Evolutionary conservation across 2,888 invertebrate species (phyloP), one percentile per base, ranked within the genome.

Genomic region (Acanthosepion lycidas): DNA sequence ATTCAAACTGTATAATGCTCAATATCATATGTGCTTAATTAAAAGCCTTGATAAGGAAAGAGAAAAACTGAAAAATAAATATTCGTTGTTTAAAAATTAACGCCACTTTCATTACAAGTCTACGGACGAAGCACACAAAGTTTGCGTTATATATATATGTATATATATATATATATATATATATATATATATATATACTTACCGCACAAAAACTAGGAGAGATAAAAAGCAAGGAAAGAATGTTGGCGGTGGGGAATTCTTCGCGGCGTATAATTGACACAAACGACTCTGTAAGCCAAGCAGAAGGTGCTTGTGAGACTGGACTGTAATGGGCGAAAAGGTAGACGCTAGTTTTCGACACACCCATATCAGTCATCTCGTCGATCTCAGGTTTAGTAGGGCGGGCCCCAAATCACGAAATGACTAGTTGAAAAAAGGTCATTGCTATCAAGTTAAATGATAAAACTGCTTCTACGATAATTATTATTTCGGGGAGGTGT

Each of bases 281-380:
- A 78, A 78, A 78, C 23, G n/a, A 78, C 18, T 78, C 12, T 78
- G n/a, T 33, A 42, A 42, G 23, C n/a, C n/a, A 33, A 78, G 33
- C n/a, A 9, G 33, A 78, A 78, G 78, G 78, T 78, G 78, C 78
- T n/a, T 33, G 78, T n/a, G 78, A 78, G 78, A 78, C 78, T 12
- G 12, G 78, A n/a, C n/a, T n/a, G 33, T 78, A 78, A 78, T n/a
- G 78, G 78, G 33, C 78, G 78, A n/a, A n/a, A n/a, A 78, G n/a
- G 33, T n/a, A 78, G n/a, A 78, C 78, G 78, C 6, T 33, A 18
- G 78, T n/a, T 78, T 78, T n/a, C 78, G 78, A 78, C 78, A 78
- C 78, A 78, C 78, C 78, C 78, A 78, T n/a, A 78, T 78, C 78
- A 78, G 78, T 78, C 78, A 78, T 78, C n/a, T n/a, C 78, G 78